Base-by-base conservation (phyloP, 2,113 vertebrate species). In the Pycnonotus jocosus region DNA sequence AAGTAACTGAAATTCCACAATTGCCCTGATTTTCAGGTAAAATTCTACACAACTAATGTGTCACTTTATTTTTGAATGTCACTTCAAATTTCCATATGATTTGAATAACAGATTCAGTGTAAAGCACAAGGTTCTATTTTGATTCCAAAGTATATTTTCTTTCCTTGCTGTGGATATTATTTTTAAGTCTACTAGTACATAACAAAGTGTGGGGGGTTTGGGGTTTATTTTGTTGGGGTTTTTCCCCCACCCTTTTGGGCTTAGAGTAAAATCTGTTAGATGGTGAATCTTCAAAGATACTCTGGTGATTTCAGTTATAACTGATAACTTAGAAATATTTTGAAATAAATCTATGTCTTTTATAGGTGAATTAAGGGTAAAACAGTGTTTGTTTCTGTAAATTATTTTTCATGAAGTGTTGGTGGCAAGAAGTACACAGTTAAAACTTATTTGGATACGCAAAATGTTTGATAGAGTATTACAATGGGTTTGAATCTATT, bases 201-300 rank as follows among this genome's bases (percentile, higher is more conserved):
- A 51, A 31, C 17, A 45, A 44, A 19, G 8, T 38, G 28, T 24
- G n/a, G 14, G 7, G 3, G 1, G 17, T 22, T 10, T 30, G 15
- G 9, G 5, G 1, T 38, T 78, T 58, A 30, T 3, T 19, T 20
- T 13, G 17, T 19, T 51, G 27, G 4, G 10, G 5, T n/a, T 44
- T 19, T 27, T 12, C 0, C 0, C 14, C 3, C 16, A 12, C 8
- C 8, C 2, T 20, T 18, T 69, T 23, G 11, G 14, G 30, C 21
- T 76, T 81, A 44, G 44, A 79, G 30, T 87, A 60, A n/a, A 40
- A 47, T 38, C 42, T 58, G 18, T 31, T 71, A 33, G 35, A 15
- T 68, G 23, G 4, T 60, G 17, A 37, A 3, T 65, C 74, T 90
- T 92, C 40, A 51, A 51, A 92, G 37, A 10, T 53, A 31, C 20